Evolutionary conservation across 2,797 vertebrate species (phyloP), one percentile per base, ranked within the genome.

Genomic region (Steatocranus sp.): DNA sequence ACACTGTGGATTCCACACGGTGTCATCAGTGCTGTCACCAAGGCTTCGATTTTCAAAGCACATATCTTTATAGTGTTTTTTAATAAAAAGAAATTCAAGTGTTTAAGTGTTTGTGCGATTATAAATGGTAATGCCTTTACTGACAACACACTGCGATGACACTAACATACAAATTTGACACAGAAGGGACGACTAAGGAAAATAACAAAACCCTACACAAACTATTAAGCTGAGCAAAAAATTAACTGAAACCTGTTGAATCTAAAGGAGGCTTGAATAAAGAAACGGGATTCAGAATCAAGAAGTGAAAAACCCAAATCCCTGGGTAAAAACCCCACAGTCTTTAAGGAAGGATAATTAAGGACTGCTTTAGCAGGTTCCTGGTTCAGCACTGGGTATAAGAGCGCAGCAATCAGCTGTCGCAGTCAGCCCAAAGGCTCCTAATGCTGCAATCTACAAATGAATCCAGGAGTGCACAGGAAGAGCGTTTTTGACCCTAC

Each of bases 21-120:
- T 79, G 78, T 78, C 85, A 82, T 90, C 87, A 90, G 80, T 90
- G 74, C 76, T 78, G 78, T 84, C 82, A 56, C 84, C 30, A 32
- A 70, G 81, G 80, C 54, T 9, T 73, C 15, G 2, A 76, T 54
- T 51, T 32, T 61, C 14, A 53, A 43, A 46, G 12, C 53, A 36
- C 48, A 83, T 56, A 43, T 30, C 14, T 56, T 53, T 34, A 75
- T 7, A 4, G 9, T 80, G 18, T 4, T 73, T 75, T 80, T 77
- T 30, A 54, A 54, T 43, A 6, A 80, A 56, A 50, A 27, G 4
- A 27, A 78, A 54, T 76, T 48, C 3, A 23, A 11, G 6, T 27
- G 36, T 11, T 74, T 20, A 36, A 43, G 34, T 76, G 9, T 79
- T 76, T 75, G 49, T 11, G n/a, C 4, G n/a, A 8, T 32, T 50